Conservation (phyloP, 1,140 invertebrate genomes). For the Meteorus sp. region DNA sequence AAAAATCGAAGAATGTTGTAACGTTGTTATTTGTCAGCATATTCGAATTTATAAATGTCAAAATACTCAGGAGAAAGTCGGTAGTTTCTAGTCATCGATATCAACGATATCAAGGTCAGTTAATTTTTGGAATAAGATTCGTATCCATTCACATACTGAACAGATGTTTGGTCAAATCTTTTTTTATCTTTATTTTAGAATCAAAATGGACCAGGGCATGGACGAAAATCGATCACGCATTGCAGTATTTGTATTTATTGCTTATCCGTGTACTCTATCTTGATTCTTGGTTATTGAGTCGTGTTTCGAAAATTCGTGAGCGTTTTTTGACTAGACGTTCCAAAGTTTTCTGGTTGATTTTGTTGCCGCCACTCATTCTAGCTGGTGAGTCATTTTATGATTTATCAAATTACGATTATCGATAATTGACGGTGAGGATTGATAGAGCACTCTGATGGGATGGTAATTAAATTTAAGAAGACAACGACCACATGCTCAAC, state of each 20-base stretch:
- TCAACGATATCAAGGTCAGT: constrained; percentile 37
- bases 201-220: constrained; percentile 39
- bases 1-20: constrained; percentile 28
- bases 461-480: background rate
- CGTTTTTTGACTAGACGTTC: constrained; percentile 31
- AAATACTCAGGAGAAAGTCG: constrained; percentile 32
- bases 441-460: too few relatives aligned
- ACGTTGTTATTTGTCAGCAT: constrained; percentile 32
- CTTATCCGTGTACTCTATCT: constrained; percentile 44
- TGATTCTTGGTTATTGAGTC: constrained; percentile 52
- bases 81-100: constrained; percentile 39
- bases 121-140: background rate
- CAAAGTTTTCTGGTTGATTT: constrained; percentile 44
- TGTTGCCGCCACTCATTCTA: constrained; percentile 42
- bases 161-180: constrained; percentile 4
- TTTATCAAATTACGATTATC: too few relatives aligned
- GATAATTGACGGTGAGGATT: too few relatives aligned
- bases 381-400: constrained; percentile 52
- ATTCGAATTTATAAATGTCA: constrained; percentile 37
- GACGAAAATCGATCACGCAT: constrained; percentile 31
- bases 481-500: background rate
- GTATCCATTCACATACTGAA: constrained; percentile 3
- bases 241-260: constrained; percentile 46
- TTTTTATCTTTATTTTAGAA: constrained; percentile 35
- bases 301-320: constrained; percentile 36